Evolutionary conservation across 2,888 invertebrate species (phyloP).

Genomic region (Melipona bicolor): DNA sequence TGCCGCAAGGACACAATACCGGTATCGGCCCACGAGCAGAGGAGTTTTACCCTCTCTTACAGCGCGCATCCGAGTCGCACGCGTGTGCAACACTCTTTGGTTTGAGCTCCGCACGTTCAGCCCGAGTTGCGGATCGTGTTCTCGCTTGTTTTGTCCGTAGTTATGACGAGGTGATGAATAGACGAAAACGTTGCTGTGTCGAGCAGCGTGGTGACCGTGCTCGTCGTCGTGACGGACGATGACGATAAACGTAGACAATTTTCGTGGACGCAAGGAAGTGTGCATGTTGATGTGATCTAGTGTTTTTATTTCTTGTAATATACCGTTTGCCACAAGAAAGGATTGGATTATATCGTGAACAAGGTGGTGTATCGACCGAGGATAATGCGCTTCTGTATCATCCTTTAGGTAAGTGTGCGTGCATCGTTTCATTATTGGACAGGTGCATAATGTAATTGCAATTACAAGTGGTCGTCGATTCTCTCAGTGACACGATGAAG

Average conservation of each 20-base stretch:
- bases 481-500: not conserved
- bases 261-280: conserved; percentile 60
- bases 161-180: conserved; percentile 72
- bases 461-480: conserved; percentile 42
- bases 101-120: conserved; percentile 48
- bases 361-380: conserved; percentile 40
- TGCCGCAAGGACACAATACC: conserved; percentile 62
- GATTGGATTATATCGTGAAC: conserved; percentile 53
- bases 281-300: conserved; percentile 64
- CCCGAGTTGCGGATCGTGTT: conserved; percentile 54
- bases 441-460: not conserved
- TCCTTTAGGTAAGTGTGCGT: conserved; percentile 62
- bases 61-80: conserved; percentile 63
- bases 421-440: not conserved
- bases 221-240: conserved; percentile 69
- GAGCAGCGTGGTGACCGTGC: conserved; percentile 65
- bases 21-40: conserved; percentile 56
- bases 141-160: conserved; percentile 65
- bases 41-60: conserved; percentile 63
- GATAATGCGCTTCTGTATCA: conserved; percentile 55
- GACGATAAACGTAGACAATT: conserved; percentile 63
- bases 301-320: conserved; percentile 44
- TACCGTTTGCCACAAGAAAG: conserved; percentile 37
- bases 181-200: conserved; percentile 65
- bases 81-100: conserved; percentile 71